phyloP scores from a whole-genome alignment of 2,888 invertebrate genomes.

The Cheilosia vulpina region DNA sequence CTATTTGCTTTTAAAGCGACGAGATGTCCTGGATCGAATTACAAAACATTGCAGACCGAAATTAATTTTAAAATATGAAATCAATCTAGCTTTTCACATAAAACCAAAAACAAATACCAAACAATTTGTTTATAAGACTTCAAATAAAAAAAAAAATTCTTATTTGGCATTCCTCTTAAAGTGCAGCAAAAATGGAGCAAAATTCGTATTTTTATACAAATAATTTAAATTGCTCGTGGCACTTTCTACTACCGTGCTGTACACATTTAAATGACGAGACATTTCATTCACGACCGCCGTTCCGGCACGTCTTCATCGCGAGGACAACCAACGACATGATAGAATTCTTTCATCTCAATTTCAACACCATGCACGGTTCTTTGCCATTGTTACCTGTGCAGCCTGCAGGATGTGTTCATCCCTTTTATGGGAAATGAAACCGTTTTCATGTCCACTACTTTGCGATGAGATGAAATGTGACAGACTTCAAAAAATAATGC shows the following conservation, averaged over 20 bases:
- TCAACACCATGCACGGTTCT: slow-evolving; percentile 13
- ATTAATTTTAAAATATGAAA: too few species aligned
- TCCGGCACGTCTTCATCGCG: neutral
- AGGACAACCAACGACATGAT: slow-evolving; percentile 20
- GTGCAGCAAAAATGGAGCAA: neutral
- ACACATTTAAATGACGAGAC: slow-evolving; percentile 3
- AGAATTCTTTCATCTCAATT: slow-evolving; percentile 8
- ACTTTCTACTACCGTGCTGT: neutral
- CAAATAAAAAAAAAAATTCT: too few species aligned
- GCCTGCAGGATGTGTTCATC: slow-evolving; percentile 10
- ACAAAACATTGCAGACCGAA: too few species aligned
- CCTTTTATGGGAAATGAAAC: slow-evolving; percentile 9
- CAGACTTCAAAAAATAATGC: neutral
- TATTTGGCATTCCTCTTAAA: too few species aligned
- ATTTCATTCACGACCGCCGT: neutral
- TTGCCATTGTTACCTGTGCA: neutral
- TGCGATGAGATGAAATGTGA: slow-evolving; percentile 31
- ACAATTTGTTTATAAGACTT: too few species aligned
- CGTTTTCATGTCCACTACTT: slow-evolving; percentile 31
- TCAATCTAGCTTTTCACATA: too few species aligned
- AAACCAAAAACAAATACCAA: too few species aligned
- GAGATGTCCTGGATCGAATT: too few species aligned
- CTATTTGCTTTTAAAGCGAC: too few species aligned
- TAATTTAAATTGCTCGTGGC: slow-evolving; percentile 14
- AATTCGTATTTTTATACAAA: slow-evolving; percentile 12